Evolutionary conservation across 1,140 invertebrate genomes (phyloP).

Genomic region (Ips nitidus): DNA sequence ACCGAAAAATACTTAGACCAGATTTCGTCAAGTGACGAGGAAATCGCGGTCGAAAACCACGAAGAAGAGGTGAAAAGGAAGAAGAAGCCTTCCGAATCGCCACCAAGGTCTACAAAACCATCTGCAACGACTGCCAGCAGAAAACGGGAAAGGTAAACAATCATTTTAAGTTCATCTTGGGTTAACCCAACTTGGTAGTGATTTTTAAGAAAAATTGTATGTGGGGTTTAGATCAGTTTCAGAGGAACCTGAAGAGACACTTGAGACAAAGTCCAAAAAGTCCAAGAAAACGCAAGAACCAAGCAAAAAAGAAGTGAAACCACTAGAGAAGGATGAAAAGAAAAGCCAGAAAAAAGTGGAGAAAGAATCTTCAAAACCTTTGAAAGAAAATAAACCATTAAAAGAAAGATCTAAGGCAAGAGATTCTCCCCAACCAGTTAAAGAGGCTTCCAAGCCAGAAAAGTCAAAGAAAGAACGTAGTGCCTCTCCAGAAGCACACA

Average conservation of each 20-base stretch:
- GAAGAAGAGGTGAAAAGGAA: constrained; percentile 23
- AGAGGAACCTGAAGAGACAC: constrained; percentile 36
- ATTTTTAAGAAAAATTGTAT: no score
- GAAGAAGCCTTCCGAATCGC: constrained; percentile 27
- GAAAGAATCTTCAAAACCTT: constrained; percentile 13
- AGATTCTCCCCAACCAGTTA: no score
- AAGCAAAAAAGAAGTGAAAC: constrained; percentile 18
- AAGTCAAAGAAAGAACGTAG: no score
- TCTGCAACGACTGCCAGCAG: constrained; percentile 43
- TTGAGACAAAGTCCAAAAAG: constrained; percentile 18
- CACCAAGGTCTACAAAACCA: constrained; percentile 36
- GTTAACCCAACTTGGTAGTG: no score
- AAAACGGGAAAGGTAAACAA: constrained; percentile 34
- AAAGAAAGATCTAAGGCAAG: no score
- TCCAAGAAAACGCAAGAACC: constrained; percentile 27
- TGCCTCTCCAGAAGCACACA: no score
- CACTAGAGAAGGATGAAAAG: constrained; percentile 34
- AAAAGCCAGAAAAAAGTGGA: constrained; percentile 32
- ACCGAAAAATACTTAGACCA: constrained; percentile 79
- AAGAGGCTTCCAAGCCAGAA: no score
- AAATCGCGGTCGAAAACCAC: constrained; percentile 65
- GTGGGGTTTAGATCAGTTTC: constrained; percentile 31
- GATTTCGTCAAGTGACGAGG: constrained; percentile 76
- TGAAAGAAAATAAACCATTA: no score
- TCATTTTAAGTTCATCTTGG: background rate